Evolutionary conservation across 2,888 invertebrate species (phyloP).

Genomic region (Watsonalla binaria): DNA sequence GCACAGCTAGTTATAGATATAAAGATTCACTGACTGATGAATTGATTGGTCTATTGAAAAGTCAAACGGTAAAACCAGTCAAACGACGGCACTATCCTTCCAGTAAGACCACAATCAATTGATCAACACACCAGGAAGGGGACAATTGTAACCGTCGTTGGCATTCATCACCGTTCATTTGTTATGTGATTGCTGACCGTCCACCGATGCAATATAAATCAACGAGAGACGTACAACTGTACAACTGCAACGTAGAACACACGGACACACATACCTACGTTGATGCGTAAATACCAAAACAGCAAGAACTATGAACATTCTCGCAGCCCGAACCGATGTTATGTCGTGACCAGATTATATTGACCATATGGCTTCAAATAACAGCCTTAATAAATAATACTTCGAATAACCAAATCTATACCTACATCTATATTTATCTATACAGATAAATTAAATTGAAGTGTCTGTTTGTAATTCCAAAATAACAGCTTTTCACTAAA

Average conservation of each 20-base stretch:
- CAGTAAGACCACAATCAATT: conserved; percentile 7
- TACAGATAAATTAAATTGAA: too few species aligned
- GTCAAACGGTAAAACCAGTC: not conserved
- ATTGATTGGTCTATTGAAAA: not conserved
- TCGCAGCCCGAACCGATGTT: too few species aligned
- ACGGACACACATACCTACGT: not conserved
- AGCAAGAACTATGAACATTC: too few species aligned
- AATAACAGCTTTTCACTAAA: too few species aligned
- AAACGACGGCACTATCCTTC: too few species aligned
- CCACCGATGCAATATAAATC: not conserved
- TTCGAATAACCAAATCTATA: too few species aligned
- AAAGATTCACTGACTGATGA: not conserved
- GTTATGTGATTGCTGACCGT: conserved; percentile 6
- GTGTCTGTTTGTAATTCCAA: too few species aligned
- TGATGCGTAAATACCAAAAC: not conserved
- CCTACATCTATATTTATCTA: too few species aligned
- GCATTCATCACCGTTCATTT: conserved; percentile 22
- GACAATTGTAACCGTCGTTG: conserved; percentile 27
- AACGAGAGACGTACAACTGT: conserved; percentile 1
- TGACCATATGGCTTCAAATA: too few species aligned
- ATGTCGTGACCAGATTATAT: too few species aligned
- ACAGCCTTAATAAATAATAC: too few species aligned
- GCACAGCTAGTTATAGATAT: too few species aligned
- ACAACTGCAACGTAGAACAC: not conserved
- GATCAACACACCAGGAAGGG: conserved; percentile 28